These are phyloP conservation scores for Thereva unica DNA, from an alignment of 2,888 invertebrate genomes.

Conservation along the genomic window DNA sequence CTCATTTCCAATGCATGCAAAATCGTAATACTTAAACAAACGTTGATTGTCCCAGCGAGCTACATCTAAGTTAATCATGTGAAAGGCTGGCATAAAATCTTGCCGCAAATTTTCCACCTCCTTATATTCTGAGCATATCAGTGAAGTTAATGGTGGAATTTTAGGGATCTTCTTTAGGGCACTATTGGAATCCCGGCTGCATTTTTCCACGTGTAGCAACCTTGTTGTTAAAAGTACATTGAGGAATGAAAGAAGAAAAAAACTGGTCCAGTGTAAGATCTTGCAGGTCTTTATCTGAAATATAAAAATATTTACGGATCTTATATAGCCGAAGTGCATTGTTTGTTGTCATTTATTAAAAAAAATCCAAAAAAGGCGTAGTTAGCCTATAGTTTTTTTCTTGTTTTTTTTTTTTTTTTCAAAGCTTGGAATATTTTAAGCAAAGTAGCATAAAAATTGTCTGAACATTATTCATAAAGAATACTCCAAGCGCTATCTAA, in stretches of 20 bases:
- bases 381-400: no score
- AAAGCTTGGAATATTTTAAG: no score
- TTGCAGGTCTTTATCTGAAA: no score
- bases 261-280: background rate
- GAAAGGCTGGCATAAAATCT: constrained; percentile 59
- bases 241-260: constrained; percentile 15
- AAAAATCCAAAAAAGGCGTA: no score
- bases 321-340: no score
- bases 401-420: no score
- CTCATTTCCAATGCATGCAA: constrained; percentile 69
- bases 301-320: no score
- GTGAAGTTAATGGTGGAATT: constrained; percentile 42
- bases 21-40: constrained; percentile 74
- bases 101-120: constrained; percentile 46
- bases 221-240: constrained; percentile 27
- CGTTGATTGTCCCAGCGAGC: constrained; percentile 77
- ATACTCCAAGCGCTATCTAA: no score
- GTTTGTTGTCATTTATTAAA: no score
- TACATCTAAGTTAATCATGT: constrained; percentile 66
- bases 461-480: no score
- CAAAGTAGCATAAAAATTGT: no score
- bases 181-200: constrained; percentile 46
- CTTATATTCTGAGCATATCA: constrained; percentile 45
- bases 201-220: constrained; percentile 59
- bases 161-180: constrained; percentile 42